Conservation (phyloP, 2,888 invertebrate species). For the Mystacides longicornis region DNA sequence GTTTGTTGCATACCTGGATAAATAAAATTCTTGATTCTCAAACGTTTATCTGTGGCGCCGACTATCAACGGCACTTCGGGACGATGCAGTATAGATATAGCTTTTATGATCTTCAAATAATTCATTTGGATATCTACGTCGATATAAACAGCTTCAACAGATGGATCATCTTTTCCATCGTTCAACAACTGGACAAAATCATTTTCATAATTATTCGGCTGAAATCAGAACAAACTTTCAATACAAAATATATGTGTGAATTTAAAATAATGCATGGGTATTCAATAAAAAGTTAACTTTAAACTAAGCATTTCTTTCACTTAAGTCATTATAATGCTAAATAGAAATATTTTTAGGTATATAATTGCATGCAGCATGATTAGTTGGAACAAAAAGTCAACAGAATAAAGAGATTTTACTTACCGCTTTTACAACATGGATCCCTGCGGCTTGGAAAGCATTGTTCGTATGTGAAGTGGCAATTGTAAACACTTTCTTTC, state of each 20-base stretch:
- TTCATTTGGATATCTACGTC: constrained; percentile 30
- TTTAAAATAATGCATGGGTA: no score
- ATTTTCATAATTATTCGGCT: constrained; percentile 6
- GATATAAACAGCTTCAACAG: constrained; percentile 30
- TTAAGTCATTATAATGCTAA: no score
- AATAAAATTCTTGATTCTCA: constrained; percentile 18
- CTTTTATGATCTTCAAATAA: constrained; percentile 30
- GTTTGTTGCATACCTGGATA: constrained; percentile 1
- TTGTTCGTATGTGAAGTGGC: not conserved
- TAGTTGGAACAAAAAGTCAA: no score
- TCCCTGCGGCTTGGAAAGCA: constrained; percentile 9
- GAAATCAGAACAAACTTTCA: no score
- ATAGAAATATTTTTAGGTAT: no score
- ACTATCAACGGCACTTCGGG: constrained; percentile 29
- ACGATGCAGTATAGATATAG: constrained; percentile 28
- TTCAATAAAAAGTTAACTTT: no score
- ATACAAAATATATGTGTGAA: no score
- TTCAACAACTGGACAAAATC: not conserved
- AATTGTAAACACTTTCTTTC: constrained; percentile 15
- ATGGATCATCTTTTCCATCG: constrained; percentile 9
- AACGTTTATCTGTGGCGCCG: constrained; percentile 27
- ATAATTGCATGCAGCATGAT: no score
- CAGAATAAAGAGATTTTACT: not conserved
- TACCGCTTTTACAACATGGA: constrained; percentile 11
- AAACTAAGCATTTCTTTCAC: no score